phyloP scores from a whole-genome alignment of 2,888 invertebrate genomes.

The Limnephilus auricula region DNA sequence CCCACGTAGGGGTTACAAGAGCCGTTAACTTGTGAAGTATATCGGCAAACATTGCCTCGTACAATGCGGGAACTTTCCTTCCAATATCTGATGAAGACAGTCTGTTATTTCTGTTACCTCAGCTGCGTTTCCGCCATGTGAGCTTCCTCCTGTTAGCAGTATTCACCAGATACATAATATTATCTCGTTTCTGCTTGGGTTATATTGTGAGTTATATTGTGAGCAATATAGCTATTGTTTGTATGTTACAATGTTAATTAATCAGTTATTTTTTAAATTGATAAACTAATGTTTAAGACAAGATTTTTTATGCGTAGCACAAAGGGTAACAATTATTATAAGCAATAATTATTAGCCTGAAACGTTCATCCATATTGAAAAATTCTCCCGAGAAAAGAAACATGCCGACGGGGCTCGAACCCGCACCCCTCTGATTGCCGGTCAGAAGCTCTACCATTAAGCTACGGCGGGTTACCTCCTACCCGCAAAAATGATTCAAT shows the following conservation, averaged over 20 bases:
- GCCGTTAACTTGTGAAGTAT: slow-evolving; percentile 35
- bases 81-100: slow-evolving; percentile 16
- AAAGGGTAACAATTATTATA: too few species aligned
- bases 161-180: neutral
- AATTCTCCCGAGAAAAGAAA: too few species aligned
- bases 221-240: neutral
- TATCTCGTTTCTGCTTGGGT: neutral
- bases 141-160: neutral
- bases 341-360: too few species aligned
- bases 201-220: neutral
- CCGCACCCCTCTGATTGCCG: too few species aligned
- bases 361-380: too few species aligned
- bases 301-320: too few species aligned
- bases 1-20: neutral
- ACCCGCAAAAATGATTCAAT: too few species aligned
- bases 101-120: slow-evolving; percentile 6
- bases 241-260: neutral
- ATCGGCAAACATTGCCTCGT: slow-evolving; percentile 15
- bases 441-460: too few species aligned
- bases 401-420: too few species aligned
- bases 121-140: neutral
- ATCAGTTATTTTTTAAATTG: too few species aligned
- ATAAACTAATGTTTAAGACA: too few species aligned
- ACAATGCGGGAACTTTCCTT: neutral
- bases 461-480: too few species aligned